Evolutionary conservation across 2,888 invertebrate genomes (phyloP).

Genomic region (Harpagoxenus sublaevis): DNA sequence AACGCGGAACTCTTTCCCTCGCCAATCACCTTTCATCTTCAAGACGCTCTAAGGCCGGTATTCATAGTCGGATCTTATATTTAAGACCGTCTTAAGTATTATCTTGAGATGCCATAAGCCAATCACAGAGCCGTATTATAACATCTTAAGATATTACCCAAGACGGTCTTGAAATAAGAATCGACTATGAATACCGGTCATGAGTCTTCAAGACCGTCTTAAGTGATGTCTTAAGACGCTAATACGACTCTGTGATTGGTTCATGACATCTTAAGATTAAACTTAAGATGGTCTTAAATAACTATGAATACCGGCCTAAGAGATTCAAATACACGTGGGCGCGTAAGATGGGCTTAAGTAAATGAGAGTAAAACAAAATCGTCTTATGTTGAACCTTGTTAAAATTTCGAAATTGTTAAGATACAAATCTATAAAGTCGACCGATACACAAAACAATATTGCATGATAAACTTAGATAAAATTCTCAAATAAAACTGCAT

Average conservation of each 20-base stretch:
- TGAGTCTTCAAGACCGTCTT: no score
- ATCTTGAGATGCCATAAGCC: no score
- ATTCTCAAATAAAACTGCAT: background rate
- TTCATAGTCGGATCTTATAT: no score
- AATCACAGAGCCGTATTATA: no score
- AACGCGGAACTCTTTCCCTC: slow-evolving; percentile 6
- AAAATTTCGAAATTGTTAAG: background rate
- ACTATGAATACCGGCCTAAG: background rate
- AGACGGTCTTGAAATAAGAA: no score
- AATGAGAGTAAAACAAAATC: background rate
- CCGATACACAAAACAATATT: background rate
- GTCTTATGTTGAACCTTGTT: background rate
- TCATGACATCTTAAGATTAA: no score
- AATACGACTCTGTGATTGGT: no score
- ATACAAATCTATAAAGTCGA: background rate
- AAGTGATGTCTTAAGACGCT: no score
- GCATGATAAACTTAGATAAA: background rate
- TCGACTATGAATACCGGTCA: no score
- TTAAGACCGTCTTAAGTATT: no score
- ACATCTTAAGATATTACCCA: no score
- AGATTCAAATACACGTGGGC: background rate
- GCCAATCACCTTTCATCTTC: background rate
- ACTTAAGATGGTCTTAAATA: no score
- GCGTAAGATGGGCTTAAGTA: background rate
- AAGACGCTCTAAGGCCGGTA: background rate